Conservation (phyloP, 2,797 vertebrate species). For the Luscinia megarhynchos region DNA sequence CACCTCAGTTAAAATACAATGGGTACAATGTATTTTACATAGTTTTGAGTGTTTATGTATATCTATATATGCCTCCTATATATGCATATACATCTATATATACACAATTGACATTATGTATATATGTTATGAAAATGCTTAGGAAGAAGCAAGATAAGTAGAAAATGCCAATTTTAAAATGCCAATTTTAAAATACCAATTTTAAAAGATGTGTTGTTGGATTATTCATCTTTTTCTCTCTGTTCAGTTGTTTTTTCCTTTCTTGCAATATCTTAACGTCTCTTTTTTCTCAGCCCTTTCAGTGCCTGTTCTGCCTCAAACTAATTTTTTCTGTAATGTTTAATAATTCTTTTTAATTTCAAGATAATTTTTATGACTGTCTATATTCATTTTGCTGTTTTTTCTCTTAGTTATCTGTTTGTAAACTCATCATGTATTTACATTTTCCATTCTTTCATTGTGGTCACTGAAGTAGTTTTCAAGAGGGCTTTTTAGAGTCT, state of each 20-base stretch:
- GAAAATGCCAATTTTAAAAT: constrained; percentile 30
- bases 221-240: constrained; percentile 39
- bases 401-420: constrained; percentile 61
- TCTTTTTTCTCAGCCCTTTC: constrained; percentile 64
- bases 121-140: constrained; percentile 62
- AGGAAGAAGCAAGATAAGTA: constrained; percentile 61
- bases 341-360: constrained; percentile 61
- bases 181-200: constrained; percentile 13
- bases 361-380: constrained; percentile 43
- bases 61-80: constrained; percentile 75
- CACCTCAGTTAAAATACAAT: constrained; percentile 80
- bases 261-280: constrained; percentile 55
- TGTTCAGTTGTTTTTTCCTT: constrained; percentile 40
- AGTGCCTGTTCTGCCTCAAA: constrained; percentile 66
- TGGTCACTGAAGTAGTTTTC: not conserved
- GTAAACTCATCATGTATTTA: constrained; percentile 45
- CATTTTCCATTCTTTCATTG: constrained; percentile 45
- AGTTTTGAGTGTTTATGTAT: constrained; percentile 74
- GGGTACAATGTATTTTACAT: constrained; percentile 78
- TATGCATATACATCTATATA: constrained; percentile 73
- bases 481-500: not conserved
- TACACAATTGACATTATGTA: constrained; percentile 72
- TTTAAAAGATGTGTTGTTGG: constrained; percentile 21
- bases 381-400: constrained; percentile 28
- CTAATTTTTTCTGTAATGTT: constrained; percentile 77